These are phyloP conservation scores for Nomada flava DNA, from an alignment of 2,888 invertebrate species.

Conservation along the genomic window DNA sequence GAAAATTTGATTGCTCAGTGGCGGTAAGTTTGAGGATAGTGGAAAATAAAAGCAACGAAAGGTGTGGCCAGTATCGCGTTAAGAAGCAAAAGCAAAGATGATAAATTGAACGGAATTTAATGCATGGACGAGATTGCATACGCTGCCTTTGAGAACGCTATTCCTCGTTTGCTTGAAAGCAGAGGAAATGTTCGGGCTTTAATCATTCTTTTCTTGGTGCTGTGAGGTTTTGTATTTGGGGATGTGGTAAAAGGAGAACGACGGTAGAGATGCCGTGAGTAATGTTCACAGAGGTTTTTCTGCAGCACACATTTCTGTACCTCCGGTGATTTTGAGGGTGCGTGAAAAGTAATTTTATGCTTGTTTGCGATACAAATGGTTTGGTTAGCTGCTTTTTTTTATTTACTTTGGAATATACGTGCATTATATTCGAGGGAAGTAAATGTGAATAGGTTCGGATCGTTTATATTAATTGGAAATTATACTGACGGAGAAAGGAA, in stretches of 20 bases:
- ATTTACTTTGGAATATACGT: no score
- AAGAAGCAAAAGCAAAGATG: background rate
- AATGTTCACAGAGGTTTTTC: background rate
- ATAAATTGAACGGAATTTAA: slow-evolving; percentile 29
- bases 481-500: no score
- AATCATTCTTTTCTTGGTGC: slow-evolving; percentile 8
- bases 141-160: slow-evolving; percentile 15
- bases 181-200: slow-evolving; percentile 12
- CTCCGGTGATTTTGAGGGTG: no score
- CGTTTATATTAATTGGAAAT: no score
- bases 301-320: background rate
- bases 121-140: slow-evolving; percentile 12
- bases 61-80: background rate
- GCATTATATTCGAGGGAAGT: no score
- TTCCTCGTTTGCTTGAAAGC: slow-evolving; percentile 1
- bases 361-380: no score
- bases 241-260: background rate
- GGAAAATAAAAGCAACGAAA: background rate
- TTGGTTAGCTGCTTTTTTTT: no score
- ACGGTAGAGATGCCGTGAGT: background rate
- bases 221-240: background rate
- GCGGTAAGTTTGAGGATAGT: background rate
- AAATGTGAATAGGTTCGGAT: no score
- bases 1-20: slow-evolving; percentile 54
- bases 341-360: no score